A percentile compares a stretch with the other conserved stretches of the same genome.
phyloP scores from a whole-genome alignment of 2,797 vertebrate species.

The Micrastur ruficollis region DNA sequence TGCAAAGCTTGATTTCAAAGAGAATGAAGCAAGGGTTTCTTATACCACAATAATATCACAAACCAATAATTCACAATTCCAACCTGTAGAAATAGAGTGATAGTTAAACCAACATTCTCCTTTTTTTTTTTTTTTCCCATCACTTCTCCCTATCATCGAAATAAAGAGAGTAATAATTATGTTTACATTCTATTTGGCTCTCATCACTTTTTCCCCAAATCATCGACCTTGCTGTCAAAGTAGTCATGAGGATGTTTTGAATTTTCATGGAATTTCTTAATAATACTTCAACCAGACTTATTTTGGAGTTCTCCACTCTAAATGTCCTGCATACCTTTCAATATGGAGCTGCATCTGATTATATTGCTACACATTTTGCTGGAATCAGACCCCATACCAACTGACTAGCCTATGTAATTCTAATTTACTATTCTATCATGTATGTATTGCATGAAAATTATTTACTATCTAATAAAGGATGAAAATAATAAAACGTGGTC shows the following conservation, averaged over 20 bases:
- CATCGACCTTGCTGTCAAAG: not conserved
- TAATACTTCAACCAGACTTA: not conserved
- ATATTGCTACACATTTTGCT: not conserved
- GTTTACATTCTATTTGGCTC: not conserved
- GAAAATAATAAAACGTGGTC: not conserved
- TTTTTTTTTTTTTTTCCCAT: not conserved
- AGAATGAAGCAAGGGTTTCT: not conserved
- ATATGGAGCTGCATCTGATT: not conserved
- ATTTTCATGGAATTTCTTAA: not conserved
- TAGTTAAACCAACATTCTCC: not conserved
- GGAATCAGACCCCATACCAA: not conserved
- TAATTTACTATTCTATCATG: not conserved
- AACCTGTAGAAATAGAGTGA: not conserved
- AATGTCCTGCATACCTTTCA: not conserved
- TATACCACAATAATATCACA: not conserved
- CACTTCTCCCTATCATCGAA: not conserved
- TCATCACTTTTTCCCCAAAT: not conserved
- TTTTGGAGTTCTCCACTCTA: not conserved
- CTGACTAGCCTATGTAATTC: not conserved
- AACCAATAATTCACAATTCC: not conserved
- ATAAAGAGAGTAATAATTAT: not conserved
- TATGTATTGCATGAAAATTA: not conserved
- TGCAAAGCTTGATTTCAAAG: not conserved
- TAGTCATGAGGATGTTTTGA: not conserved
- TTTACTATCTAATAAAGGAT: not conserved